Percentiles rank a stretch among this genome's conserved stretches.
Conservation (phyloP, 1,140 invertebrate genomes). For the Cyclina sinensis region DNA sequence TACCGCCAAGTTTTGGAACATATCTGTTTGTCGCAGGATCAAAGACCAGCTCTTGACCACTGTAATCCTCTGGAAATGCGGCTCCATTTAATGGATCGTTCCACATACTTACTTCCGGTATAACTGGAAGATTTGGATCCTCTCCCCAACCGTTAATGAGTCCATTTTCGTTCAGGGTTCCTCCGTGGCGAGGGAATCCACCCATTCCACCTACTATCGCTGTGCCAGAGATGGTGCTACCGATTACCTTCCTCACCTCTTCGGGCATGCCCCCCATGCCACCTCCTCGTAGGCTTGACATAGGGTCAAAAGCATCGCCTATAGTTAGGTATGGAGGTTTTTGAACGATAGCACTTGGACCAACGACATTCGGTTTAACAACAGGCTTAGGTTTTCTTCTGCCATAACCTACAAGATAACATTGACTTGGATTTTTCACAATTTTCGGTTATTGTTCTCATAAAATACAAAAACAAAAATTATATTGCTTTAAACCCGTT, state of each 20-base stretch:
- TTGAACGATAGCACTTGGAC: no score
- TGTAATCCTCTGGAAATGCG: not conserved
- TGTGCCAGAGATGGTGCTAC: conserved; percentile 18
- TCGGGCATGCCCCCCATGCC: not conserved
- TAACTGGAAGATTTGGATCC: not conserved
- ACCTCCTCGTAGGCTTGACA: not conserved
- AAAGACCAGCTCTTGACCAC: conserved; percentile 38
- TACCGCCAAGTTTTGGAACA: not conserved
- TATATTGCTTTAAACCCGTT: no score
- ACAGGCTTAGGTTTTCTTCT: not conserved
- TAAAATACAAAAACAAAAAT: no score
- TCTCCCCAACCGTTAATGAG: conserved; percentile 19
- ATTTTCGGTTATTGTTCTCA: no score
- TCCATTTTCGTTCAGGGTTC: not conserved
- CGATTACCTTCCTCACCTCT: not conserved
- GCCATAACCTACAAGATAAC: not conserved
- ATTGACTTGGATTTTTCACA: no score
- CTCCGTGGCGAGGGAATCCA: conserved; percentile 28
- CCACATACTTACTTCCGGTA: not conserved
- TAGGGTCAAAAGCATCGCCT: not conserved
- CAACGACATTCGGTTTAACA: not conserved
- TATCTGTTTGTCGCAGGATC: conserved; percentile 12
- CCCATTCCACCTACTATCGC: not conserved
- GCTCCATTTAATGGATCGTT: conserved; percentile 11
- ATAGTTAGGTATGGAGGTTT: not conserved